Evolutionary conservation across 2,888 invertebrate genomes (phyloP).

Genomic region (Agriopis aurantiaria): DNA sequence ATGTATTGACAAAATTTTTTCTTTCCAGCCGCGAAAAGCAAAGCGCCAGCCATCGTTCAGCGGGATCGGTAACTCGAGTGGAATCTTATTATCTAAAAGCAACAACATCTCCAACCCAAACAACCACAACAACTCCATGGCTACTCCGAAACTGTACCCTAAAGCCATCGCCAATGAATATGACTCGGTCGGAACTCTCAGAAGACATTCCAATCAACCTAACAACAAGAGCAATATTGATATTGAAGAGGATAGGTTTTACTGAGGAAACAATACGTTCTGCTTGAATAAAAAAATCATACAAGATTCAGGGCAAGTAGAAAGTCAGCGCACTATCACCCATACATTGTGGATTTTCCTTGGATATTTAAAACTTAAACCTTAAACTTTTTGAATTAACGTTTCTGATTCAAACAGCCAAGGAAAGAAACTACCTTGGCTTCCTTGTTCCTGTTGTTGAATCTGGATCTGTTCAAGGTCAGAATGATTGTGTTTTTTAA

Average conservation of each 20-base stretch:
- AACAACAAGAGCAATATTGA: conserved; percentile 88
- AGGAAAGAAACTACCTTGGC: too few species aligned
- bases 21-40: conserved; percentile 77
- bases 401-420: too few species aligned
- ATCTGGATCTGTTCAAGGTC: too few species aligned
- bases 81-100: conserved; percentile 84
- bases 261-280: conserved; percentile 65
- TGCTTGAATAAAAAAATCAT: background rate
- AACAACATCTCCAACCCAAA: conserved; percentile 88
- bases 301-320: too few species aligned
- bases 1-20: conserved; percentile 12
- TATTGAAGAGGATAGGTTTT: conserved; percentile 89
- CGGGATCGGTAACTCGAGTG: conserved; percentile 81
- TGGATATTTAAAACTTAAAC: too few species aligned
- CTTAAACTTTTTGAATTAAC: too few species aligned
- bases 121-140: conserved; percentile 85
- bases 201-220: conserved; percentile 91
- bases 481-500: too few species aligned
- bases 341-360: too few species aligned
- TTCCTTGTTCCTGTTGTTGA: too few species aligned
- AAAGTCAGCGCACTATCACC: too few species aligned
- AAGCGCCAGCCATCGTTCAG: conserved; percentile 92
- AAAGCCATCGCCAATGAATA: conserved; percentile 91
- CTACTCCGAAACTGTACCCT: conserved; percentile 89
- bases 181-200: conserved; percentile 90